Evolutionary conservation across 2,113 vertebrate species (phyloP).

Genomic region (Maccullochella peelii): DNA sequence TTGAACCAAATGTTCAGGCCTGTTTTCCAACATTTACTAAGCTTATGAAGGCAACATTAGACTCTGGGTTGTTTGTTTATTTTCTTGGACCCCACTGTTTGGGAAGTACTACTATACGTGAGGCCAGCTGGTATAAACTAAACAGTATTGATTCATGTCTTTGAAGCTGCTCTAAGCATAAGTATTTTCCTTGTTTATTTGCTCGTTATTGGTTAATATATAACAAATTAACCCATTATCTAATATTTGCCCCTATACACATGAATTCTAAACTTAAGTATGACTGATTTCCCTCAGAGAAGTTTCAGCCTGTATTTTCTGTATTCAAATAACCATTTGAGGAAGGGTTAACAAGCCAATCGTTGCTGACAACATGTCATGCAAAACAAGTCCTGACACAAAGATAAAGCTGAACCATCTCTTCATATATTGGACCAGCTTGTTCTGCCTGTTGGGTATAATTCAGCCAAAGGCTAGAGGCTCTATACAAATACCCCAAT

Average conservation of each 20-base stretch:
- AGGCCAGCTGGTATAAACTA: not conserved
- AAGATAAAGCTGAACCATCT: not conserved
- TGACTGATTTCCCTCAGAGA: not conserved
- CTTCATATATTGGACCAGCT: not conserved
- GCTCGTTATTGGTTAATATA: not conserved
- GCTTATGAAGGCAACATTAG: slow-evolving; percentile 22
- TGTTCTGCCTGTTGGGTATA: not conserved
- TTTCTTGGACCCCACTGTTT: slow-evolving; percentile 29
- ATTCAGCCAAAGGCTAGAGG: not conserved
- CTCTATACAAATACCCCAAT: not conserved
- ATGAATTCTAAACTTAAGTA: not conserved
- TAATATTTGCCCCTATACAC: not conserved
- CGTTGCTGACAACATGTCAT: not conserved
- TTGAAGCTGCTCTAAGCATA: not conserved
- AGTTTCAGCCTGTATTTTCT: not conserved
- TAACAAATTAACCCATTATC: not conserved
- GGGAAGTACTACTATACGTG: slow-evolving; percentile 24
- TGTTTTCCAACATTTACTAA: not conserved
- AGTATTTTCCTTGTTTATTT: not conserved
- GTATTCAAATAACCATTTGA: not conserved
- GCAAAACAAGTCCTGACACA: slow-evolving; percentile 19
- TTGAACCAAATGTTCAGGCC: not conserved
- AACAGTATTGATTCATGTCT: slow-evolving; percentile 3
- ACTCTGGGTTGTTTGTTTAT: slow-evolving; percentile 22
- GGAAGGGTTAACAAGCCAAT: not conserved